Evolutionary conservation across 1,140 invertebrate species (phyloP), one percentile per base, ranked within the genome.

Genomic region (Spodoptera litura): DNA sequence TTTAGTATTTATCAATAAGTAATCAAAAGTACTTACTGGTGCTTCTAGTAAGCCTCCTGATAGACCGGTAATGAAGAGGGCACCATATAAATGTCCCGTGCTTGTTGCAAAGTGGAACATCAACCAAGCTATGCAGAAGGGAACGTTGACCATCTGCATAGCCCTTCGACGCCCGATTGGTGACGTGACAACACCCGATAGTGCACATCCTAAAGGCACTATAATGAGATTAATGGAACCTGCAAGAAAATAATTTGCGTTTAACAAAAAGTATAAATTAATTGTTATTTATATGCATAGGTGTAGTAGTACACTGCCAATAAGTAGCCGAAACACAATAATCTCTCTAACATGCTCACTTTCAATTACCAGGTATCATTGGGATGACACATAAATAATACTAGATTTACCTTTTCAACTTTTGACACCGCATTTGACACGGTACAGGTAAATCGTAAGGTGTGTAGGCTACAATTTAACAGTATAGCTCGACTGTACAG

Each of bases 141-240:
- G 97, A 3, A 97, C 81, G 82, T 96, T 97, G 1, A 93, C 89
- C 53, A 97, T 87, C 88, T 97, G 96, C 97, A 98, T 98, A 2
- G 97, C 95, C 66, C 95, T 92, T 78, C 96, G 95, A 25, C 97
- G 94, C 0, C 97, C 97, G 12, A 97, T 85, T 0, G 96, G 95
- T 66, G 97, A 95, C 0, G 97, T 97, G 0, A 97, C 80, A 4
- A 95, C 87, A 1, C 97, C 97, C 0, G 97, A 97, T 10, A 96
- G 89, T 6, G 97, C 91, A 81, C 97, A 97, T 1, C 97, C 97
- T 13, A 98, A 62, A 0, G 97, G 97, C 53, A 97, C 97, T 64
- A 96, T 96, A 76, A 97, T 97, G 66, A 97, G 89, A 89, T 97
- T 97, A 51, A 98, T 96, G 25, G 97, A 97, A 91, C 97, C 97